These are phyloP conservation scores for Muntiacus reevesi DNA, from an alignment of 2,113 vertebrate species.

Conservation along the genomic window DNA sequence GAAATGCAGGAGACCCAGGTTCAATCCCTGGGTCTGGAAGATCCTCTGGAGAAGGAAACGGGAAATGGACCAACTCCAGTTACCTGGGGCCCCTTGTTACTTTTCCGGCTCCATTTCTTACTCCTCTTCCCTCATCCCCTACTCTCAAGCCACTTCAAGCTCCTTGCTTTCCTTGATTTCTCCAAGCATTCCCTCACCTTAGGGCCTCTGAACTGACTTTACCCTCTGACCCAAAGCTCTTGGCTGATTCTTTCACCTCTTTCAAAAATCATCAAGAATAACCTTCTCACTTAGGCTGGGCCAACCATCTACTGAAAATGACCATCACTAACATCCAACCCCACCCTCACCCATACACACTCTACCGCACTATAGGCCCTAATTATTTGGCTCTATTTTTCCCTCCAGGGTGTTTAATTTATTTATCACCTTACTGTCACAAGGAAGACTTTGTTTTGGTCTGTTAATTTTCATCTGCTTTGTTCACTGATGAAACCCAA, in stretches of 20 bases:
- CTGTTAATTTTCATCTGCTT: background rate
- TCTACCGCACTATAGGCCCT: background rate
- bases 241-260: background rate
- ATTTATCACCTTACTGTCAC: background rate
- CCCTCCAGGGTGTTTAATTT: background rate
- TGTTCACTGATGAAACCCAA: background rate
- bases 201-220: background rate
- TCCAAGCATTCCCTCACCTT: background rate
- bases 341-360: background rate
- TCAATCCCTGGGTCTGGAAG: background rate
- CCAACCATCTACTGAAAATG: background rate
- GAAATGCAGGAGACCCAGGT: background rate
- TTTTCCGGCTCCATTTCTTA: background rate
- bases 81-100: background rate
- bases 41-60: background rate
- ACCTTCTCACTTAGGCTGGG: background rate
- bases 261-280: background rate
- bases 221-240: background rate
- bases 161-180: background rate
- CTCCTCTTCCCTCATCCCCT: background rate
- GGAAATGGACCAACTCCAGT: rapidly evolving
- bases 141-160: no score
- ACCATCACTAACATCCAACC: background rate
- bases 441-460: background rate
- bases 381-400: background rate